A percentile compares a stretch with the other conserved stretches of the same genome.
phyloP scores from a whole-genome alignment of 1,140 invertebrate species.

The Halictus rubicundus region DNA sequence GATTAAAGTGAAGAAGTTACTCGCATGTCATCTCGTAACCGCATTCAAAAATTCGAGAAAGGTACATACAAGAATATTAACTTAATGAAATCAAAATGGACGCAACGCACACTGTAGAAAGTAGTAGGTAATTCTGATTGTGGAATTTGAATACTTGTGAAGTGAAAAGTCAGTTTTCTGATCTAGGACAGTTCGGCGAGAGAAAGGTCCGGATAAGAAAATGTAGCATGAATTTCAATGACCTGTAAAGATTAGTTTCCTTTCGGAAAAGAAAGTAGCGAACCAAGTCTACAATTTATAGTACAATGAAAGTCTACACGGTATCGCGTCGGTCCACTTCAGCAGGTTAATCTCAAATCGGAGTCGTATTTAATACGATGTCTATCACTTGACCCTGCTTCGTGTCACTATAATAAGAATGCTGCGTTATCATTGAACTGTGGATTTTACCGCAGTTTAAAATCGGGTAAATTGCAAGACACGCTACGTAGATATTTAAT shows the following conservation, averaged over 20 bases:
- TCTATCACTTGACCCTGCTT: background rate
- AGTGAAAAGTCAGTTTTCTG: background rate
- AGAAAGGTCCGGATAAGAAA: background rate
- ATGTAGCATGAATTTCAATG: background rate
- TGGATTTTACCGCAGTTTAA: too few species aligned
- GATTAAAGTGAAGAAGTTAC: too few species aligned
- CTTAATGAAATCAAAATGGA: too few species aligned
- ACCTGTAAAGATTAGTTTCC: background rate
- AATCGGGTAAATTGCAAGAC: too few species aligned
- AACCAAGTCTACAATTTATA: background rate
- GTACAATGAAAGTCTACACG: background rate
- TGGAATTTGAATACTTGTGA: background rate
- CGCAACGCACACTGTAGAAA: too few species aligned
- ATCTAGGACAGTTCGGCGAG: background rate
- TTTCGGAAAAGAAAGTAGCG: background rate
- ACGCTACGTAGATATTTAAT: too few species aligned
- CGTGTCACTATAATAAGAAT: background rate
- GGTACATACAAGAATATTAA: too few species aligned
- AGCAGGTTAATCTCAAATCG: background rate
- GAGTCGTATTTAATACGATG: background rate
- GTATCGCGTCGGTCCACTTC: background rate
- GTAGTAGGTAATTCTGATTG: too few species aligned
- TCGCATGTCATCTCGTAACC: too few species aligned
- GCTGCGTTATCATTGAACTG: background rate
- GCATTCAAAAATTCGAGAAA: too few species aligned